Percentiles rank a stretch among this genome's conserved stretches.
These are phyloP conservation scores for Venusia cambrica DNA, from an alignment of 2,888 invertebrate species.

Conservation along the genomic window DNA sequence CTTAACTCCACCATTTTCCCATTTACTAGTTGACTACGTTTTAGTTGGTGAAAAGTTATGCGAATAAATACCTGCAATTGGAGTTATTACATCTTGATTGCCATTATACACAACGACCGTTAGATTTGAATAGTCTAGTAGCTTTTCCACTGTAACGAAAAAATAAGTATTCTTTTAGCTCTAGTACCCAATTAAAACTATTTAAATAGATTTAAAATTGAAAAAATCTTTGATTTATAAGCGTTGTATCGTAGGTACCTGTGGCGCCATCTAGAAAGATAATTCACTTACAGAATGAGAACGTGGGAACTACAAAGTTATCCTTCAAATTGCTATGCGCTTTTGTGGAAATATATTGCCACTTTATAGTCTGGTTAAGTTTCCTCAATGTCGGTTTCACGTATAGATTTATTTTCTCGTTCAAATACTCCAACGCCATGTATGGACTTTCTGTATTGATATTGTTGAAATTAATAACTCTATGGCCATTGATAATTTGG, in stretches of 20 bases:
- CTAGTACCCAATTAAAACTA: too few relatives aligned
- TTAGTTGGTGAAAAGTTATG: too few relatives aligned
- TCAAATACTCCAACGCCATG: constrained; percentile 43
- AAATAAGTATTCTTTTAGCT: too few relatives aligned
- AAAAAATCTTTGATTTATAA: too few relatives aligned
- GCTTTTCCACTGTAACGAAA: constrained; percentile 60
- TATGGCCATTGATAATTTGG: constrained; percentile 40
- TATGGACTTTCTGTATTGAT: constrained; percentile 54
- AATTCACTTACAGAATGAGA: constrained; percentile 58
- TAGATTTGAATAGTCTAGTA: constrained; percentile 56
- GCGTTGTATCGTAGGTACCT: not conserved
- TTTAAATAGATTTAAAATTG: too few relatives aligned
- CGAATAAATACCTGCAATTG: constrained; percentile 68
- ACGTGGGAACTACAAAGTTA: constrained; percentile 57
- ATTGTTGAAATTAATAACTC: constrained; percentile 61
- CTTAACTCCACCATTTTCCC: too few relatives aligned
- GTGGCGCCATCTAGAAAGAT: not conserved
- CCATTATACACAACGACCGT: constrained; percentile 68
- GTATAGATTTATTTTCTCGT: constrained; percentile 49
- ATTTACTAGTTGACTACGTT: too few relatives aligned
- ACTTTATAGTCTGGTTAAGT: constrained; percentile 55
- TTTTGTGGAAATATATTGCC: constrained; percentile 50
- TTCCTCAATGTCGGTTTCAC: constrained; percentile 59
- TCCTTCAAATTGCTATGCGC: constrained; percentile 50
- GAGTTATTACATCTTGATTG: constrained; percentile 65